phyloP scores from a whole-genome alignment of 2,113 vertebrate genomes.

The Otolemur garnettii region DNA sequence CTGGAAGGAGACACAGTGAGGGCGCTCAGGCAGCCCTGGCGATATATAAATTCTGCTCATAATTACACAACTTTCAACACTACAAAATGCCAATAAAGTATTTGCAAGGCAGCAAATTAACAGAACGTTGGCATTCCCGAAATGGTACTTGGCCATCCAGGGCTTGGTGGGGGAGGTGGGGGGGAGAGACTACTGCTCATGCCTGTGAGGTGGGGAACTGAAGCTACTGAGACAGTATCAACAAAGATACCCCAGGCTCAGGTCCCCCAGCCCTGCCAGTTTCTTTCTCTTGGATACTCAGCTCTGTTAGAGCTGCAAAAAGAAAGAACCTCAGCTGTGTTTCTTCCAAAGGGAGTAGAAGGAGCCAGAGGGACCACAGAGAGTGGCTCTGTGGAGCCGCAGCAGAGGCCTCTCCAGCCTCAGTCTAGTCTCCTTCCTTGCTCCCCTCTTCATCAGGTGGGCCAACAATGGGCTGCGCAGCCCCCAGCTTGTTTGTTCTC shows the following conservation, averaged over 20 bases:
- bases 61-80: conserved; percentile 79
- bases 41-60: conserved; percentile 80
- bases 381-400: not conserved
- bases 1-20: conserved; percentile 62
- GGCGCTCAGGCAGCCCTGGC: conserved; percentile 63
- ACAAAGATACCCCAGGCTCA: not conserved
- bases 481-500: not conserved
- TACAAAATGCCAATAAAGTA: conserved; percentile 77
- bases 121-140: conserved; percentile 52
- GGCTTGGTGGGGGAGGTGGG: conserved; percentile 10
- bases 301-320: not conserved
- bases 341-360: conserved; percentile 35
- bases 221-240: not conserved
- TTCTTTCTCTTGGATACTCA: not conserved
- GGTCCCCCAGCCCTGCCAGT: not conserved
- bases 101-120: conserved; percentile 76
- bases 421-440: not conserved
- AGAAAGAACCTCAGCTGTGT: not conserved
- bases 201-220: not conserved
- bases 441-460: not conserved
- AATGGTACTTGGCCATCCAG: conserved; percentile 39
- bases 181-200: not conserved
- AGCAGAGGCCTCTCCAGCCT: not conserved
- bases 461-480: not conserved
- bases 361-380: not conserved